Evolutionary conservation across 2,113 vertebrate genomes (phyloP).

Genomic region (Saguinus midas): DNA sequence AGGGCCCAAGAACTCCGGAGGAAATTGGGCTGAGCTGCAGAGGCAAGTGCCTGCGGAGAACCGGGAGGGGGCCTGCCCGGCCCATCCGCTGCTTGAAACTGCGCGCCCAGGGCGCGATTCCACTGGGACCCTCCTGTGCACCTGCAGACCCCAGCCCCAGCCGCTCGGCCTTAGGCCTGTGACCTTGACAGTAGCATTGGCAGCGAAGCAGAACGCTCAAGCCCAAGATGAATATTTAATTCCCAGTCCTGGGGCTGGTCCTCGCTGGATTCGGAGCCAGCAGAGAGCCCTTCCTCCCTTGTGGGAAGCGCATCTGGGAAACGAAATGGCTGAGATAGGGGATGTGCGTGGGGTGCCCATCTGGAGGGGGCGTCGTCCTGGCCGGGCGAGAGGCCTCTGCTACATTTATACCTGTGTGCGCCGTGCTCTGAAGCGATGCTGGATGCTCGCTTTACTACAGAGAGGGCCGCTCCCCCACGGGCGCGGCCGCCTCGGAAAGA

Average conservation of each 20-base stretch:
- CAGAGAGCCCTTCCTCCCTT: neutral
- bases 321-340: neutral
- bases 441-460: rapidly evolving
- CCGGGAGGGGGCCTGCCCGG: neutral
- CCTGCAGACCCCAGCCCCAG: neutral
- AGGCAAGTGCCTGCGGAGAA: neutral
- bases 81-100: neutral
- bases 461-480: neutral
- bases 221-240: neutral
- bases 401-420: conserved; percentile 30
- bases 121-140: neutral
- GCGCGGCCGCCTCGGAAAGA: conserved; percentile 7
- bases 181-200: conserved; percentile 86
- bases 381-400: neutral
- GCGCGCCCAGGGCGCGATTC: conserved; percentile 41
- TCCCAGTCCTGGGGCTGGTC: neutral
- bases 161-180: conserved; percentile 54
- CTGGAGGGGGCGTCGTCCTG: neutral
- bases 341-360: neutral
- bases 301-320: conserved; percentile 13
- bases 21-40: neutral
- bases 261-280: neutral
- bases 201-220: conserved; percentile 31
- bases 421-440: neutral
- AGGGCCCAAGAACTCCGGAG: conserved; percentile 46